Percentiles rank a stretch among this genome's conserved stretches.
These are phyloP conservation scores for Phortica variegata DNA, from an alignment of 1,140 invertebrate genomes.

Conservation along the genomic window DNA sequence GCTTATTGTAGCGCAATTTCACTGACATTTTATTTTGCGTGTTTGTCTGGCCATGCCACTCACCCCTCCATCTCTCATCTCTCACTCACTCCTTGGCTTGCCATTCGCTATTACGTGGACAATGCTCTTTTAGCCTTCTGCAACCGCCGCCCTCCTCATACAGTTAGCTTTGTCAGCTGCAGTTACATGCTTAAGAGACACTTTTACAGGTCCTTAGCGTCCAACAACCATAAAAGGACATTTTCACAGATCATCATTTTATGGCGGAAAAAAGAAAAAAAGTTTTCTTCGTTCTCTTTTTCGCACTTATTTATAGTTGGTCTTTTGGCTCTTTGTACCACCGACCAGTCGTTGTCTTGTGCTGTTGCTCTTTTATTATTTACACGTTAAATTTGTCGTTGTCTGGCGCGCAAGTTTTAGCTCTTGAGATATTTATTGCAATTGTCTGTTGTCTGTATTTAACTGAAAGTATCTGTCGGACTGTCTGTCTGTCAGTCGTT, in stretches of 20 bases:
- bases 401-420: no score
- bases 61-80: no score
- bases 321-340: not conserved
- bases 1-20: no score
- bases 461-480: no score
- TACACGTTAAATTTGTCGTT: no score
- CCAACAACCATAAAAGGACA: conserved; percentile 31
- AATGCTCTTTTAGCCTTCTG: conserved; percentile 15
- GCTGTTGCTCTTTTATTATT: conserved; percentile 10
- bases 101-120: conserved; percentile 12
- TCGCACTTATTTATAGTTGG: no score
- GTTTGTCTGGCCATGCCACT: no score
- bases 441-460: no score
- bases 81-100: conserved; percentile 7
- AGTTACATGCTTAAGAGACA: conserved; percentile 29
- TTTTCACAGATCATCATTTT: conserved; percentile 44
- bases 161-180: conserved; percentile 8
- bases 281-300: not conserved
- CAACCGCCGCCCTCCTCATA: conserved; percentile 8
- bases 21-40: no score
- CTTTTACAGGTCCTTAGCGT: conserved; percentile 39
- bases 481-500: no score
- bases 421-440: no score
- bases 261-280: conserved; percentile 20
- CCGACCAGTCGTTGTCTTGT: no score